Evolutionary conservation across 2,888 invertebrate species (phyloP), one percentile per base, ranked within the genome.

Genomic region (Cantharis lateralis): DNA sequence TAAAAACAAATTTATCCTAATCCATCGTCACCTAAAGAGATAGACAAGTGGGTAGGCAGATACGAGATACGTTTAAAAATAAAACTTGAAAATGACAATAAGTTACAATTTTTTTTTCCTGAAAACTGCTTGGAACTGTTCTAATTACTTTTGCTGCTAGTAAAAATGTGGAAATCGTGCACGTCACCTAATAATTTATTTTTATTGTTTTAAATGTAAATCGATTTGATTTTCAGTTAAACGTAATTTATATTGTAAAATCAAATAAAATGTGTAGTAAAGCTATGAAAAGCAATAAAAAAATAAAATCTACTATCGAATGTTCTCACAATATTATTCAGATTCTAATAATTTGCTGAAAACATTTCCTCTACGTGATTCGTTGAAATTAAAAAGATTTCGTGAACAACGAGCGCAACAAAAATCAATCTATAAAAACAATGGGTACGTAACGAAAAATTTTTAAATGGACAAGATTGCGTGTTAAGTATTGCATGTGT

Each of bases 401-500:
- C 64, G 61, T 18, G 24, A 18, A 62, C 10, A 61, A 9, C n/a
- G 3, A 61, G 11, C 15, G 26, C 61, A 70, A 24, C 15, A 70
- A 71, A 70, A 28, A 68, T 26, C 69, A 69, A 62, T 66, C 16
- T 15, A 28, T 64, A 13, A 3, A 64, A 70, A 72, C 61, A 13
- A 72, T 66, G 28, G 20, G 20, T 15, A 75, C 75, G 78, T 78
- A 68, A 78, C 78, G 78, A 71, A 26, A 61, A 71, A 63, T 32
- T 48, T 68, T 18, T 66, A 66, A 75, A 70, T 68, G 79, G 74
- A 80, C 76, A 72, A 75, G 79, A 77, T 86, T 83, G 86, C 86
- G 86, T 85, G 85, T 83, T 82, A 82, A 82, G 84, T 84, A 82
- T 86, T 85, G 86, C 86, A 86, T 86, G 86, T 86, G 86, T 86